phyloP scores from a whole-genome alignment of 2,797 vertebrate genomes.

The Danio jaintianensis region DNA sequence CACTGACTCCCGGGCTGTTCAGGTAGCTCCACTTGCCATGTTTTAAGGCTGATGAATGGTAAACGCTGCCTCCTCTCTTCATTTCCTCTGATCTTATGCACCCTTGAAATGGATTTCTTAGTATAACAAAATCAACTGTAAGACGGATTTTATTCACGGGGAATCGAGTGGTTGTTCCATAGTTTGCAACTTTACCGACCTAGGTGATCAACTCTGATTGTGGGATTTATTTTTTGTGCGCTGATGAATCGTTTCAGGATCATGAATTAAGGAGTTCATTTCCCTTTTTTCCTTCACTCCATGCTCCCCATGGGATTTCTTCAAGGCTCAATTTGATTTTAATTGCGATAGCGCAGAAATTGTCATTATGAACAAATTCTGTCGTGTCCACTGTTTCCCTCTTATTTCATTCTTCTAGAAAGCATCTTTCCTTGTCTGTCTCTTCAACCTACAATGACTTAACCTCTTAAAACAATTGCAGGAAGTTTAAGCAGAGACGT shows the following conservation, averaged over 20 bases:
- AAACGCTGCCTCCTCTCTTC: constrained; percentile 70
- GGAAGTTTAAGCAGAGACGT: constrained; percentile 80
- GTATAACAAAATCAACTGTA: constrained; percentile 10
- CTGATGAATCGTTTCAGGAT: neutral
- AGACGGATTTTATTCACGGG: neutral
- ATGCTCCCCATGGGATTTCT: constrained; percentile 65
- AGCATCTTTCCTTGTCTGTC: constrained; percentile 73
- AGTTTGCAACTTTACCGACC: neutral
- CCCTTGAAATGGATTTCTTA: constrained; percentile 44
- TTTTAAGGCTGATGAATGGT: constrained; percentile 74
- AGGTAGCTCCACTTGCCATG: constrained; percentile 73
- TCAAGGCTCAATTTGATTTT: constrained; percentile 61
- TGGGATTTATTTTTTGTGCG: neutral
- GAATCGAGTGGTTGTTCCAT: neutral
- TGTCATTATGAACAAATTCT: constrained; percentile 54
- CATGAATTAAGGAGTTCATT: neutral
- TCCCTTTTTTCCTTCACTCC: constrained; percentile 67
- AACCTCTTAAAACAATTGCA: constrained; percentile 82
- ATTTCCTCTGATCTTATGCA: constrained; percentile 62
- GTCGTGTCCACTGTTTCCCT: constrained; percentile 64
- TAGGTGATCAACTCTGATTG: neutral
- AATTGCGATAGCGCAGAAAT: constrained; percentile 61
- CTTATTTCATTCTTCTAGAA: constrained; percentile 61
- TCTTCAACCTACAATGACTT: constrained; percentile 77
- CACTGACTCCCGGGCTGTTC: constrained; percentile 62